Evolutionary conservation across 2,797 vertebrate genomes (phyloP).

Genomic region (Lepilemur septentrionalis): DNA sequence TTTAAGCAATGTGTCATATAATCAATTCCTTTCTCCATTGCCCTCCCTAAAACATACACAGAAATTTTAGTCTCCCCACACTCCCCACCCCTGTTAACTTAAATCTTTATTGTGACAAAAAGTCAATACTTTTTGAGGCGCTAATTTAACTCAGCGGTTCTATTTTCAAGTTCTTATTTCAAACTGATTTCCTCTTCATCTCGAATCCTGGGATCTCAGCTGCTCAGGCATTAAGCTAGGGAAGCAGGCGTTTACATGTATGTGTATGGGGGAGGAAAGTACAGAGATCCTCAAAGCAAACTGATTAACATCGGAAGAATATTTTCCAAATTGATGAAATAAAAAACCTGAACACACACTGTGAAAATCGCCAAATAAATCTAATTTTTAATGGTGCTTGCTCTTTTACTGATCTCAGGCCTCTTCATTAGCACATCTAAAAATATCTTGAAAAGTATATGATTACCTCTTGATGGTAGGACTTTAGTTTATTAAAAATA

Average conservation of each 20-base stretch:
- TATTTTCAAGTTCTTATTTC: background rate
- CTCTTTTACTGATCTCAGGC: slow-evolving; percentile 10
- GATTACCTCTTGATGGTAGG: background rate
- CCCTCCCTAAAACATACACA: background rate
- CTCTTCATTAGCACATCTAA: slow-evolving; percentile 55
- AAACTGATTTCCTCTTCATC: background rate
- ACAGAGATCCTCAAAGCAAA: background rate
- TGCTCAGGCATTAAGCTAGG: background rate
- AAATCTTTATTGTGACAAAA: background rate
- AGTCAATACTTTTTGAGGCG: background rate
- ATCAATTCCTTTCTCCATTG: background rate
- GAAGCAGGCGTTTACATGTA: rapidly evolving
- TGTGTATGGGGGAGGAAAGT: background rate
- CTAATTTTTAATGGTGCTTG: slow-evolving; percentile 35
- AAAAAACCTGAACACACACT: background rate
- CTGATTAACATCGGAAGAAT: background rate
- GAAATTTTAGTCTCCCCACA: background rate
- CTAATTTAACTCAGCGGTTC: background rate
- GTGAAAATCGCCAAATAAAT: slow-evolving; percentile 12
- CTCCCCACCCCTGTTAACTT: background rate
- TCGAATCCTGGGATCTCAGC: background rate
- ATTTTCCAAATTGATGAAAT: background rate
- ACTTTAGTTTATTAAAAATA: slow-evolving; percentile 22
- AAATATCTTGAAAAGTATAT: slow-evolving; percentile 54
- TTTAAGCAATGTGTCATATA: background rate